These are phyloP conservation scores for Polia nebulosa DNA, from an alignment of 2,888 invertebrate species.

Conservation along the genomic window DNA sequence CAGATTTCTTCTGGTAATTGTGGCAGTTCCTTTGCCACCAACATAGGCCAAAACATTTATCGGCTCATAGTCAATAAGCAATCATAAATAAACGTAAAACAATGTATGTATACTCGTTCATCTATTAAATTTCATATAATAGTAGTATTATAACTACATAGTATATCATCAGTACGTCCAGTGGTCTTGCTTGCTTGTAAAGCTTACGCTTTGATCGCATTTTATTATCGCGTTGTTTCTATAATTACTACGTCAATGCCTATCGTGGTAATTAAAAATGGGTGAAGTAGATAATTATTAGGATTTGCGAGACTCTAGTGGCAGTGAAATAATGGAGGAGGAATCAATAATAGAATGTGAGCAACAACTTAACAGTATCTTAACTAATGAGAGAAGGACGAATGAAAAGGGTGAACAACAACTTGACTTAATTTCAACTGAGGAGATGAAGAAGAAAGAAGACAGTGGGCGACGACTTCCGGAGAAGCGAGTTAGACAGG, in stretches of 20 bases:
- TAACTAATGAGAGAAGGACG: not conserved
- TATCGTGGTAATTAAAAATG: constrained; percentile 6
- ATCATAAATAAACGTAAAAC: no score
- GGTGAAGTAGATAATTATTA: constrained; percentile 1
- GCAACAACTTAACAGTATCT: not conserved
- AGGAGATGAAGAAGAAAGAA: not conserved
- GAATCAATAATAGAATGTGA: constrained; percentile 1
- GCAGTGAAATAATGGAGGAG: not conserved
- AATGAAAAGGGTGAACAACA: not conserved
- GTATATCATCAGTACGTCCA: no score
- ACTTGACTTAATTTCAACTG: not conserved
- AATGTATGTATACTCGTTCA: no score
- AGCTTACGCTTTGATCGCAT: constrained; percentile 3
- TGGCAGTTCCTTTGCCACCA: no score
- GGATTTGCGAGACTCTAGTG: not conserved
- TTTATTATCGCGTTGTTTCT: constrained; percentile 10
- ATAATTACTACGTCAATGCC: not conserved
- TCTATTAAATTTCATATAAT: no score
- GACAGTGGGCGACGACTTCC: not conserved
- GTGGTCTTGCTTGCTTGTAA: no score
- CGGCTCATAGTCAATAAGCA: no score
- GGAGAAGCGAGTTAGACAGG: constrained; percentile 12
- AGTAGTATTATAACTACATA: no score
- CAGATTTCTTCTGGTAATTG: no score
- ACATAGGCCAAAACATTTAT: no score